Conservation (phyloP, 2,888 invertebrate species). For the Lamellibrachia columna region DNA sequence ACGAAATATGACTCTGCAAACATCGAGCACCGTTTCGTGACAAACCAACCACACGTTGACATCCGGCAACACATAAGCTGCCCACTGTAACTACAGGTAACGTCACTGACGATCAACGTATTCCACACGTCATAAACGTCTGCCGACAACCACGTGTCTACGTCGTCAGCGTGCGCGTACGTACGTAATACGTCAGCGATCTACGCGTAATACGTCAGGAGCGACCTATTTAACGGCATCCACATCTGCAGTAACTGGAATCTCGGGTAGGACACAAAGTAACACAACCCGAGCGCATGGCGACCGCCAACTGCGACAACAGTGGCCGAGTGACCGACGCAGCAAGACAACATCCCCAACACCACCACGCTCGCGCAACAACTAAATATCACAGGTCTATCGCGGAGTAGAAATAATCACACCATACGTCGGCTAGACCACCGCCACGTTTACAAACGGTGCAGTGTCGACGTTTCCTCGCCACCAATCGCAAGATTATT, state of each 20-base stretch:
- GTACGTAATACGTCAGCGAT: neutral
- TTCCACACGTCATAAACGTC: neutral
- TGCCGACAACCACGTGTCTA: neutral
- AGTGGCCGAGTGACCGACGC: neutral
- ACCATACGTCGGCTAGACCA: neutral
- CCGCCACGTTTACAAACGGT: neutral
- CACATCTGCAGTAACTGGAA: neutral
- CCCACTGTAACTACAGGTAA: neutral
- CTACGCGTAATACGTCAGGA: neutral
- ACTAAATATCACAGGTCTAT: constrained; percentile 16
- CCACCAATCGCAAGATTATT: neutral
- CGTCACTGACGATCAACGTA: neutral
- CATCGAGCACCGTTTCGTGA: neutral
- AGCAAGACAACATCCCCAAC: neutral
- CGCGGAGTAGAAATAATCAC: constrained; percentile 6
- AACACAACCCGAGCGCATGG: neutral
- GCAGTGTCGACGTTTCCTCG: neutral
- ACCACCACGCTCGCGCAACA: constrained; percentile 10
- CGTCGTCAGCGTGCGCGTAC: neutral
- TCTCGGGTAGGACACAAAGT: neutral
- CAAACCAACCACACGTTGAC: neutral
- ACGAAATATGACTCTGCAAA: neutral
- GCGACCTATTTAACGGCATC: neutral
- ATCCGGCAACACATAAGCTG: neutral
- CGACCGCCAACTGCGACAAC: neutral